Base-by-base conservation (phyloP, 2,797 vertebrate genomes). In the Erithacus rubecula region DNA sequence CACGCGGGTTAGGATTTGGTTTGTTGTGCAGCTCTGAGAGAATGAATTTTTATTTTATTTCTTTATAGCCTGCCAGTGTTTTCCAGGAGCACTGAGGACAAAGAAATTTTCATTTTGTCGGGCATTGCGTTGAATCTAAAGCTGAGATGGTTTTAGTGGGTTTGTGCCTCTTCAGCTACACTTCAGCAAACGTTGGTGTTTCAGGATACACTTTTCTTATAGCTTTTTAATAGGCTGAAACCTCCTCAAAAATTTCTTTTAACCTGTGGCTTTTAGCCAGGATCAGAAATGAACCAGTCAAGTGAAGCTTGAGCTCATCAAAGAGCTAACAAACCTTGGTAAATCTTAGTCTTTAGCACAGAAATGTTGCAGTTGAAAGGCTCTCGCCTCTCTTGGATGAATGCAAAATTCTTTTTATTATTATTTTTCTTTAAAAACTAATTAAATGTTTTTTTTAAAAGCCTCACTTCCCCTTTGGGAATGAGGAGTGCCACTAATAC, bases 401-500 rank as follows among this genome's bases (percentile, higher is more conserved):
- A 69, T 32, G 32, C 55, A 52, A 60, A 72, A 56, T 81, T 46
- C 2, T 41, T 60, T 52, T 62, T 53, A 34, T 55, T 16, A 21
- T 47, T 0, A 36, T 63, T 83, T 90, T 18, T 64, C 44, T 83
- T 69, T 51, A 6, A 41, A 36, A 67, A 67, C 36, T 72, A 67
- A 79, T 84, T 72, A 72, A 65, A 43, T 15, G 3, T 0, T 1
- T 36, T 75, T 87, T 78, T n/a, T 2, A 2, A 65, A 85, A 41
- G 15, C 51, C 1, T 1, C 20, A 2, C 74, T 76, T 89, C 20
- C 8, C 65, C 20, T 1, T 1, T 65, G 30, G 29, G 36, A 41
- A 36, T 0, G 2, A 32, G 24, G 43, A 63, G 19, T 22, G 52
- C 63, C 3, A 3, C 65, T 63, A 36, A 26, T 19, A 34, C 0